phyloP scores from a whole-genome alignment of 1,140 invertebrate genomes.

The Caenorhabditis latens region DNA sequence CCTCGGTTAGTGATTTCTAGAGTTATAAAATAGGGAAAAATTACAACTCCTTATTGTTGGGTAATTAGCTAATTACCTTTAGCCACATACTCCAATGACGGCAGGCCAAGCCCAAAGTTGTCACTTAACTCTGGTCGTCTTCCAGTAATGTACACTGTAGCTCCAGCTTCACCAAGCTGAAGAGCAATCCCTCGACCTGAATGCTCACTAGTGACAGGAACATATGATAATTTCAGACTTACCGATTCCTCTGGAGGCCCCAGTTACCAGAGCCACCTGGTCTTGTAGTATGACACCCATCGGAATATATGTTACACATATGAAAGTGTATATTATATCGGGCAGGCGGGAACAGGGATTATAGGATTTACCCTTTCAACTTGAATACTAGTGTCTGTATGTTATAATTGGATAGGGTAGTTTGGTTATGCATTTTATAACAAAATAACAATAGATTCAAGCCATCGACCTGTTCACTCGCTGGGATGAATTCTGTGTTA shows the following conservation, averaged over 20 bases:
- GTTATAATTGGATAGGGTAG: conserved; percentile 16
- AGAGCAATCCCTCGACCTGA: conserved; percentile 60
- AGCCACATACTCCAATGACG: conserved; percentile 55
- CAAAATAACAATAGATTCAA: not conserved
- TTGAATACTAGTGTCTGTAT: not conserved
- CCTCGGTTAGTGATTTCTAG: conserved; percentile 73
- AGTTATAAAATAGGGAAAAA: not conserved
- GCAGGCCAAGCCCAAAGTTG: conserved; percentile 7
- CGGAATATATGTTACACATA: not conserved
- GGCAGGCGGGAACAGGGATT: not conserved
- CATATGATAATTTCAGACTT: not conserved
- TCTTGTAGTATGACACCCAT: conserved; percentile 70
- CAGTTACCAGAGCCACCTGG: conserved; percentile 78
- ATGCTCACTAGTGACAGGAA: not conserved
- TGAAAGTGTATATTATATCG: not conserved
- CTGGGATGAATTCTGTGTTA: not conserved
- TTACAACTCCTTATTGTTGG: not conserved
- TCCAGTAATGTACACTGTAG: conserved; percentile 63
- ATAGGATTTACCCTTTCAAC: conserved; percentile 45
- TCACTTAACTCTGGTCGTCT: conserved; percentile 43
- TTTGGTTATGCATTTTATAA: not conserved
- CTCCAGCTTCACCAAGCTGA: conserved; percentile 61
- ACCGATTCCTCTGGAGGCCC: conserved; percentile 78
- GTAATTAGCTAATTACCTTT: not conserved
- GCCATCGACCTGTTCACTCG: not conserved